These are phyloP conservation scores for Aurelia coerulea DNA, from an alignment of 30 jellyfish, hydroid and myxozoan genomes.

Conservation along the genomic window DNA sequence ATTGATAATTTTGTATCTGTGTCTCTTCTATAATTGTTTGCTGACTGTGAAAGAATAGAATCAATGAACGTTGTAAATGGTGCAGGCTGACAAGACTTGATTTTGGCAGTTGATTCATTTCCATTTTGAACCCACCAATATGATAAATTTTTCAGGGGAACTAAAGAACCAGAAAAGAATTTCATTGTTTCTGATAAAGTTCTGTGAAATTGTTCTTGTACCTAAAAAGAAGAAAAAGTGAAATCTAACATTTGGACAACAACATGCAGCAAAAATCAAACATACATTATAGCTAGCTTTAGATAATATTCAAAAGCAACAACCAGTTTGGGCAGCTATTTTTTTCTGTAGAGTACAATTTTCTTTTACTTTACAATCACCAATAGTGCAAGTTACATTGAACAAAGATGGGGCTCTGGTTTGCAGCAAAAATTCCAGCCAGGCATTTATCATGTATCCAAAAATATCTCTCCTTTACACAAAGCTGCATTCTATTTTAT, in stretches of 20 bases:
- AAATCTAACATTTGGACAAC: not conserved
- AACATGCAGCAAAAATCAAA: not conserved
- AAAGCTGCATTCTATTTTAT: too few relatives aligned
- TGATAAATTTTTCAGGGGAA: slow-evolving; percentile 13
- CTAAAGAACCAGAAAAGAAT: slow-evolving; percentile 30
- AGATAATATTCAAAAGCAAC: too few relatives aligned
- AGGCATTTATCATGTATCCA: too few relatives aligned
- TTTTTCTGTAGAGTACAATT: too few relatives aligned
- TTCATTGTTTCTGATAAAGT: slow-evolving; percentile 32
- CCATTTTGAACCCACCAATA: slow-evolving; percentile 48
- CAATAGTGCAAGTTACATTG: too few relatives aligned
- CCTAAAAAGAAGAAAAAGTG: slow-evolving; percentile 3
- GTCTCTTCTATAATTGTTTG: not conserved
- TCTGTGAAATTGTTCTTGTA: slow-evolving; percentile 10
- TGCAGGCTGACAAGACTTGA: slow-evolving; percentile 24
- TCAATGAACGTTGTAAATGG: slow-evolving; percentile 20
- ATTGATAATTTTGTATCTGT: slow-evolving; percentile 1
- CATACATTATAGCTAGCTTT: too few relatives aligned
- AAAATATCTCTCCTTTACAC: too few relatives aligned
- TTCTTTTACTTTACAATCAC: too few relatives aligned
- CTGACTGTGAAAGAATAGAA: not conserved
- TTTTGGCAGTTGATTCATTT: not conserved
- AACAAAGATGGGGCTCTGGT: too few relatives aligned
- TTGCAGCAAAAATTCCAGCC: too few relatives aligned
- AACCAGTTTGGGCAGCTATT: too few relatives aligned